Evolutionary conservation across 2,797 vertebrate species (phyloP).

Genomic region (Urophycis tenuis): DNA sequence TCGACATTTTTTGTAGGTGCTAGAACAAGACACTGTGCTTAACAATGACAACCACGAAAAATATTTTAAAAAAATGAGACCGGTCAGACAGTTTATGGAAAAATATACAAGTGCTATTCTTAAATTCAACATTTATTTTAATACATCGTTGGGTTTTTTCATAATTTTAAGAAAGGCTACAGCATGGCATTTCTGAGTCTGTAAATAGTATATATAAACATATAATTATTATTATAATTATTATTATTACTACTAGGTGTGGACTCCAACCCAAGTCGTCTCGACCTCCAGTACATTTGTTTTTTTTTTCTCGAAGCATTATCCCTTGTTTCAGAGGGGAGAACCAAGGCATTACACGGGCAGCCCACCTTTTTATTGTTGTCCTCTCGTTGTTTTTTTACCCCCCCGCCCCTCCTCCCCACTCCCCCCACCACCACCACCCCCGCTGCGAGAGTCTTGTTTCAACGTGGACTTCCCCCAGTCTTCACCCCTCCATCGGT

Average conservation of each 20-base stretch:
- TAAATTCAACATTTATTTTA: conserved; percentile 99
- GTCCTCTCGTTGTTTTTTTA: conserved; percentile 15
- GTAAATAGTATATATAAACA: conserved; percentile 97
- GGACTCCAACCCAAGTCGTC: conserved; percentile 91
- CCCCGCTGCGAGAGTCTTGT: conserved; percentile 63
- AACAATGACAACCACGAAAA: conserved; percentile 45
- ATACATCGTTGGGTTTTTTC: conserved; percentile 96
- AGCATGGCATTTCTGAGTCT: conserved; percentile 96
- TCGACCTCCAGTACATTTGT: conserved; percentile 70
- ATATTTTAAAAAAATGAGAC: conserved; percentile 46
- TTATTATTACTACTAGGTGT: conserved; percentile 87
- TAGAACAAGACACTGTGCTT: conserved; percentile 93
- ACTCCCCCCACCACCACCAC: no score
- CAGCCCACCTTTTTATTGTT: conserved; percentile 61
- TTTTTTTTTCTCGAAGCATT: conserved; percentile 78
- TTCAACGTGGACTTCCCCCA: conserved; percentile 30
- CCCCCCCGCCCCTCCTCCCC: conserved; percentile 40
- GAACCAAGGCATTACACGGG: conserved; percentile 76
- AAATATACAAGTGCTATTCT: conserved; percentile 92
- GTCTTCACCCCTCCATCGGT: conserved; percentile 10
- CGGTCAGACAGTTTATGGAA: conserved; percentile 82
- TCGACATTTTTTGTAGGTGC: conserved; percentile 86
- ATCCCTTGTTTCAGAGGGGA: conserved; percentile 96
- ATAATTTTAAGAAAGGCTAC: conserved; percentile 94
- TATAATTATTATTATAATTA: conserved; percentile 80